A percentile compares a stretch with the other conserved stretches of the same genome.
Conservation (phyloP, 1,140 invertebrate species). For the Tetramorium parvispinum region DNA sequence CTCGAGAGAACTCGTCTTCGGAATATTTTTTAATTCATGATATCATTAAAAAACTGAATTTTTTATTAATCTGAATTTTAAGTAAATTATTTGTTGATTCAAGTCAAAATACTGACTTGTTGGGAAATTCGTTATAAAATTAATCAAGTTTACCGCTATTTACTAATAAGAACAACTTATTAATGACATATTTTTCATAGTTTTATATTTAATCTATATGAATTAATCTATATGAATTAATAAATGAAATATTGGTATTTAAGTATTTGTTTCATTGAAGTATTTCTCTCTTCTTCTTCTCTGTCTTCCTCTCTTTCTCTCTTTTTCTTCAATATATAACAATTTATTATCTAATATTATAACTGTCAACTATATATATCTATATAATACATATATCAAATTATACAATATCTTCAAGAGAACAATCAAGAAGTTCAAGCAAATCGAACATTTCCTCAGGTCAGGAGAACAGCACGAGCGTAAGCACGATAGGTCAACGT, state of each 20-base stretch:
- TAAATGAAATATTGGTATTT: not conserved
- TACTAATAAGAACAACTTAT: not conserved
- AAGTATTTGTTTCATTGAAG: not conserved
- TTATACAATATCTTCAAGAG: not conserved
- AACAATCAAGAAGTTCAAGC: conserved; percentile 70
- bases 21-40: not conserved
- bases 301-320: not conserved
- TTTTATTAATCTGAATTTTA: not conserved
- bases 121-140: not conserved
- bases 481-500: conserved; percentile 55
- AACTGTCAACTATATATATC: not conserved
- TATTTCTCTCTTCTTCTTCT: not conserved
- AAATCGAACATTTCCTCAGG: conserved; percentile 76
- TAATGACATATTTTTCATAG: not conserved
- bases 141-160: not conserved
- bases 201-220: not conserved
- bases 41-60: not conserved
- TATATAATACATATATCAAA: not conserved
- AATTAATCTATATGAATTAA: not conserved
- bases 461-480: conserved; percentile 77
- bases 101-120: not conserved
- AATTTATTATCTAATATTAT: not conserved
- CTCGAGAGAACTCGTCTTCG: not conserved
- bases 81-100: conserved; percentile 13
- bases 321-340: not conserved